phyloP scores from a whole-genome alignment of 2,888 invertebrate genomes.

The Strigamia transsilvanica region DNA sequence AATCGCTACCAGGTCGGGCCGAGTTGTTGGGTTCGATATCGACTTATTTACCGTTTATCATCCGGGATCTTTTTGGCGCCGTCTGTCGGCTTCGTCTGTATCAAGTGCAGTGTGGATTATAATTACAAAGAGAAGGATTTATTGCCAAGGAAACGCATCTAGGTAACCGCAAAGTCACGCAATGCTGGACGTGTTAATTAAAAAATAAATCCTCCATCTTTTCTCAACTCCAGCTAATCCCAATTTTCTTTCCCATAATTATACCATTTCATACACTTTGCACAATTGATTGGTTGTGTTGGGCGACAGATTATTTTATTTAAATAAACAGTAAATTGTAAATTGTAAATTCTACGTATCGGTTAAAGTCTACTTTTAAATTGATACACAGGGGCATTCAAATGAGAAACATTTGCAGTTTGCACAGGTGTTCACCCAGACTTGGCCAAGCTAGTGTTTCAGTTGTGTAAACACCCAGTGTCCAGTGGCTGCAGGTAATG shows the following conservation, averaged over 20 bases:
- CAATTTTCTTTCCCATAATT: neutral
- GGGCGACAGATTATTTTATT: no score
- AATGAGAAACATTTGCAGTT: no score
- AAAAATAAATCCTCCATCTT: conserved; percentile 32
- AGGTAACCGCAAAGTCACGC: conserved; percentile 16
- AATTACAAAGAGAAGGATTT: conserved; percentile 40
- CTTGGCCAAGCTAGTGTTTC: no score
- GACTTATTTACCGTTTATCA: conserved; percentile 4
- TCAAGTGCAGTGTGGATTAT: conserved; percentile 29
- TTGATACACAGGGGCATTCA: no score
- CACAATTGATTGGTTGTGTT: neutral
- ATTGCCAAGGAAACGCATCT: conserved; percentile 24
- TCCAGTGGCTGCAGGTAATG: no score
- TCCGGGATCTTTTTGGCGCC: conserved; percentile 16
- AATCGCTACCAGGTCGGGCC: neutral
- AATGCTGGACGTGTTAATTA: conserved; percentile 23
- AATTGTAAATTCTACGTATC: no score
- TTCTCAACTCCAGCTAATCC: neutral
- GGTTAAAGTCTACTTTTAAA: no score
- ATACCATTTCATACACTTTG: neutral
- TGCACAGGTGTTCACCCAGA: no score
- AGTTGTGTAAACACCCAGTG: no score
- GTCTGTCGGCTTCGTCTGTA: conserved; percentile 7
- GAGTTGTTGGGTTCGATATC: neutral
- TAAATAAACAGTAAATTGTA: no score